Percentiles rank a stretch among this genome's conserved stretches.
phyloP scores from a whole-genome alignment of 2,888 invertebrate genomes.

The Tenthredo mesomela region DNA sequence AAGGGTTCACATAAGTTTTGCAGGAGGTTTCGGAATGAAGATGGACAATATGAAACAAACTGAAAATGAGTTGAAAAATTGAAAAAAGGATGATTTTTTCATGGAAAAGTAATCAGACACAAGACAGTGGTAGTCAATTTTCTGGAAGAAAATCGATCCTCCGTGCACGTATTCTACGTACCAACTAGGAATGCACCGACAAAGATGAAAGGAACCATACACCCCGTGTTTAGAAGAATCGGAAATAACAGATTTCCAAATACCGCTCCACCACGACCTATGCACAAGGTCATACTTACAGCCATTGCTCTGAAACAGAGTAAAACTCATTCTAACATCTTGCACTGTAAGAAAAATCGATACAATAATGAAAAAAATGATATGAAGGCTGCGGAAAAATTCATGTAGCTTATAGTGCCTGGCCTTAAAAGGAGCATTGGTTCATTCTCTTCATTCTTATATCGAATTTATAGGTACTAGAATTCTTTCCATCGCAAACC shows the following conservation, averaged over 20 bases:
- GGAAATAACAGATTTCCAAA: conserved; percentile 85
- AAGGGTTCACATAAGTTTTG: not conserved
- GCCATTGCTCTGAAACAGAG: conserved; percentile 77
- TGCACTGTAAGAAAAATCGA: too few relatives aligned
- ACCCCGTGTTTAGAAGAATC: conserved; percentile 82
- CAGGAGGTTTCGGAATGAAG: conserved; percentile 16
- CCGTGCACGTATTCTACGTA: conserved; percentile 70
- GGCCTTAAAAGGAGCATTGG: too few relatives aligned
- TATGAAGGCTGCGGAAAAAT: too few relatives aligned
- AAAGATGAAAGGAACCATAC: conserved; percentile 84
- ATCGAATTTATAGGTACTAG: not conserved
- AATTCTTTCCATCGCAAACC: conserved; percentile 42
- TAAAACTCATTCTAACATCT: not conserved
- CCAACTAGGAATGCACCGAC: conserved; percentile 81
- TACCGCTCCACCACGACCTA: conserved; percentile 83
- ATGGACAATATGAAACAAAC: conserved; percentile 15
- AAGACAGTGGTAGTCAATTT: too few relatives aligned
- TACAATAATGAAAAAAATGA: too few relatives aligned
- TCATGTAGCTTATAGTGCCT: too few relatives aligned
- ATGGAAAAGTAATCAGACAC: too few relatives aligned
- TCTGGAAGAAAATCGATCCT: not conserved
- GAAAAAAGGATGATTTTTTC: too few relatives aligned
- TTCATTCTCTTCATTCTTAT: too few relatives aligned
- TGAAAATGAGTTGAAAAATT: not conserved
- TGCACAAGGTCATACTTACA: conserved; percentile 84